A percentile compares a stretch with the other conserved stretches of the same genome.
These are phyloP conservation scores for Sycobia sp. DNA, from an alignment of 1,140 invertebrate species.

Conservation along the genomic window DNA sequence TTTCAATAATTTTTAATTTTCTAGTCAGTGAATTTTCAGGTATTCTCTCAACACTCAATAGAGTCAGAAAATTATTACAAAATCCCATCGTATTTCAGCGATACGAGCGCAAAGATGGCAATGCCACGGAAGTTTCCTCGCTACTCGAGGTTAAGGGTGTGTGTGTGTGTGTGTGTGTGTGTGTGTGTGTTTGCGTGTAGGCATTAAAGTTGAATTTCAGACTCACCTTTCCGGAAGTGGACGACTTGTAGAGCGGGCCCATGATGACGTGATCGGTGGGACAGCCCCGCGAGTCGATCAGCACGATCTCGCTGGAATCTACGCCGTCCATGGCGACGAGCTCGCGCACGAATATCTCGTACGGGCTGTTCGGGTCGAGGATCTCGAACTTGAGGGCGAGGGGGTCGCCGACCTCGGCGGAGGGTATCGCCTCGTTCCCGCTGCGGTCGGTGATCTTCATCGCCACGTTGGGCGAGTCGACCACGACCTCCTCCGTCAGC, in stretches of 20 bases:
- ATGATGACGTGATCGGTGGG: conserved; percentile 92
- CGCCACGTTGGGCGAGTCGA: conserved; percentile 90
- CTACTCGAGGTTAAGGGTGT: no score
- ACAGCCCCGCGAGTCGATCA: conserved; percentile 90
- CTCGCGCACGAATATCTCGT: conserved; percentile 93
- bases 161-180: no score
- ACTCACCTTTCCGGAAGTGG: conserved; percentile 74
- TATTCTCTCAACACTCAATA: no score
- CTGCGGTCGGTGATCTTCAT: conserved; percentile 91
- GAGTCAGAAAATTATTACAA: no score
- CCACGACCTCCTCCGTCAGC: conserved; percentile 81
- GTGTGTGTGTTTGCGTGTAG: no score
- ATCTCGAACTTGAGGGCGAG: conserved; percentile 90
- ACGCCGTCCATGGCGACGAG: conserved; percentile 93
- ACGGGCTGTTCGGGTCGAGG: conserved; percentile 87
- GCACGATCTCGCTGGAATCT: conserved; percentile 87
- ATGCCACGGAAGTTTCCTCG: no score
- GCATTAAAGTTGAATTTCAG: no score
- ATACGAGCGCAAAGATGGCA: no score
- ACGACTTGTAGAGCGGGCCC: conserved; percentile 85
- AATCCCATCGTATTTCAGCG: no score
- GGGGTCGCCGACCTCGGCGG: conserved; percentile 87
- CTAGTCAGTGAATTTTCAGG: no score
- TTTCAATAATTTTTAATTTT: no score
- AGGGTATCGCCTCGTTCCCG: conserved; percentile 79